A percentile compares a stretch with the other conserved stretches of the same genome.
Conservation (phyloP, 2,797 vertebrate genomes). For the Arrhamphus sclerolepis region DNA sequence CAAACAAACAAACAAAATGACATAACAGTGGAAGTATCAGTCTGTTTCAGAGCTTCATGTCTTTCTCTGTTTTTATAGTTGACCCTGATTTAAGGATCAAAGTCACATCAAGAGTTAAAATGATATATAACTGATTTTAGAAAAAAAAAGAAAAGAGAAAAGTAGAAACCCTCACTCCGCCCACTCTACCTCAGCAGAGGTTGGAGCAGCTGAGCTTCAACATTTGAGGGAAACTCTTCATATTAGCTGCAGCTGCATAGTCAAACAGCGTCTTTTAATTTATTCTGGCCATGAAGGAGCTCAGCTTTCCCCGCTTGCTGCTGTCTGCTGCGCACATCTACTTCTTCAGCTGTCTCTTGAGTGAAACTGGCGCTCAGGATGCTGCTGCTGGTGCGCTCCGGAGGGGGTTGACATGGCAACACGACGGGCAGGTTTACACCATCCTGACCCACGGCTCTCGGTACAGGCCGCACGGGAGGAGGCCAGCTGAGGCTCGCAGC, state of each 20-base stretch:
- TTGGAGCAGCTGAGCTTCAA: conserved; percentile 6
- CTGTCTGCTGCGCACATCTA: conserved; percentile 46
- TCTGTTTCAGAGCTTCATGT: too few species aligned
- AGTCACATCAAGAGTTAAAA: conserved; percentile 2
- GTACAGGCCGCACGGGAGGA: conserved; percentile 81
- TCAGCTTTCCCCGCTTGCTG: conserved; percentile 20
- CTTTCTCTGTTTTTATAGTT: too few species aligned
- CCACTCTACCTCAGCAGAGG: conserved; percentile 1
- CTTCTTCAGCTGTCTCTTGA: conserved; percentile 72
- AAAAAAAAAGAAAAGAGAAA: neutral
- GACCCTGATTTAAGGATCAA: too few species aligned
- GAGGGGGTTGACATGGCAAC: conserved; percentile 87
- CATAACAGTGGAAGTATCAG: too few species aligned
- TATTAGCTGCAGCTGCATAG: neutral
- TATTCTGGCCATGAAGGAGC: conserved; percentile 27
- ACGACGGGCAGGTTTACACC: conserved; percentile 89
- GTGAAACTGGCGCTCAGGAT: conserved; percentile 66
- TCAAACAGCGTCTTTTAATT: neutral
- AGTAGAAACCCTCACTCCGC: neutral
- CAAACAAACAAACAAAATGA: too few species aligned
- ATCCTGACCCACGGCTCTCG: conserved; percentile 84
- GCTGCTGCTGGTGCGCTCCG: conserved; percentile 71
- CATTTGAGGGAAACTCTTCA: conserved; percentile 9
- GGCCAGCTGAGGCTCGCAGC: conserved; percentile 25
- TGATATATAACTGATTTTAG: neutral